Evolutionary conservation across 2,113 vertebrate species (phyloP), one percentile per base, ranked within the genome.

Genomic region (Zapornia atra): DNA sequence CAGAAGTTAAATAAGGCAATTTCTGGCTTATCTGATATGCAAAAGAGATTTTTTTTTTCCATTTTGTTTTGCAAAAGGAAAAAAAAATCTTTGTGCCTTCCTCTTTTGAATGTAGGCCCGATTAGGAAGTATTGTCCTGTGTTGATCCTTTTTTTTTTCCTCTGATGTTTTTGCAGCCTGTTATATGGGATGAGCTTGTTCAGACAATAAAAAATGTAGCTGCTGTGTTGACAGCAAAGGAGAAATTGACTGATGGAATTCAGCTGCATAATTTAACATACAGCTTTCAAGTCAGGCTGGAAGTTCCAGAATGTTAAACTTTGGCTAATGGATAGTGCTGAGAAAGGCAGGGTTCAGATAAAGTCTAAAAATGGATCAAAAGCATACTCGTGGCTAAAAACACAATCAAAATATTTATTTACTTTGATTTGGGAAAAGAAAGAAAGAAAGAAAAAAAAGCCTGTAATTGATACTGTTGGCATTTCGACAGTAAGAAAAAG

Each of bases 171-270:
- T 96, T 92, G 59, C 79, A 96, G 84, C 50, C 79, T 77, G 65
- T 92, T 96, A 46, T 96, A 92, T 86, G 89, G 93, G 96, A 95
- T 90, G 95, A 94, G 84, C 87, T 95, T 97, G 84, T 97, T 97
- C 93, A 95, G 95, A 95, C 95, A 98, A 96, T 97, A 97, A 97
- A 95, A 97, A 95, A 85, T 96, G 94, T 95, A 88, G 88, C 93
- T 93, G 71, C 93, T 92, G 60, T 96, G 97, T 97, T 98, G 98
- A 97, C 96, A 97, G 95, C 92, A 95, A 97, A 98, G 95, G 97
- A 97, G 95, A 97, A 98, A 94, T 96, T 98, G 96, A 98, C 95
- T 82, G 96, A 98, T 98, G 97, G 87, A 90, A 95, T 97, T 97
- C 97, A 96, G 92, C 91, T 97, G 95, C 94, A 97, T 97, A 96